Percentiles rank a stretch among this genome's conserved stretches.
Conservation (phyloP, 2,888 invertebrate genomes). For the Acrocyrtus sp. region DNA sequence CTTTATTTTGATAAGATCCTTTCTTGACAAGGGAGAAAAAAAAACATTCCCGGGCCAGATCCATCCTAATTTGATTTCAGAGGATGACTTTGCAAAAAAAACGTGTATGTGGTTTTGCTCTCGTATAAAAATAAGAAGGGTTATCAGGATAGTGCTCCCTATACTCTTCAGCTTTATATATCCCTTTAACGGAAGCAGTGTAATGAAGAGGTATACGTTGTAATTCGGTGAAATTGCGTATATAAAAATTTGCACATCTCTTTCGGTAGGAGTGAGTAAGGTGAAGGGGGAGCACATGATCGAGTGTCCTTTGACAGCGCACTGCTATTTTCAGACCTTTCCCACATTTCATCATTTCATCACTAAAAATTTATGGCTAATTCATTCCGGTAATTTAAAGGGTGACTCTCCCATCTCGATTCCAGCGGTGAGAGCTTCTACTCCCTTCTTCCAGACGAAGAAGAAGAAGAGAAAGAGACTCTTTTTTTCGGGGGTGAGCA, state of each 20-base stretch:
- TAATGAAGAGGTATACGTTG: background rate
- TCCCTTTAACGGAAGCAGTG: background rate
- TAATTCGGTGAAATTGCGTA: background rate
- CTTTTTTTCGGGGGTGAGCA: too few species aligned
- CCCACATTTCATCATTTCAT: slow-evolving; percentile 4
- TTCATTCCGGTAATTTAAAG: slow-evolving; percentile 23
- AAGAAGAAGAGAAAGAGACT: background rate
- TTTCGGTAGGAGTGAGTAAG: too few species aligned
- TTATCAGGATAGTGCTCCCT: background rate
- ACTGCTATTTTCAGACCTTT: too few species aligned
- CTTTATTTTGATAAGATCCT: too few species aligned
- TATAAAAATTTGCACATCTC: background rate
- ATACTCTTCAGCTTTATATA: too few species aligned
- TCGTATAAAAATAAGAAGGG: background rate
- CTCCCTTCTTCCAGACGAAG: background rate
- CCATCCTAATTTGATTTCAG: slow-evolving; percentile 46
- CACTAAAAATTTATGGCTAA: slow-evolving; percentile 44
- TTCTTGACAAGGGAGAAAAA: background rate
- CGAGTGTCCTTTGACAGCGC: too few species aligned
- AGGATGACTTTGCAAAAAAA: slow-evolving; percentile 42
- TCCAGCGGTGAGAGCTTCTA: background rate
- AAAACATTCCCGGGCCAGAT: too few species aligned
- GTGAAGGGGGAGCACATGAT: too few species aligned
- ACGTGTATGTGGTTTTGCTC: slow-evolving; percentile 5
- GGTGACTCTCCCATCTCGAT: background rate